Evolutionary conservation across 2,113 vertebrate species (phyloP).

Genomic region (Leuciscus idus): DNA sequence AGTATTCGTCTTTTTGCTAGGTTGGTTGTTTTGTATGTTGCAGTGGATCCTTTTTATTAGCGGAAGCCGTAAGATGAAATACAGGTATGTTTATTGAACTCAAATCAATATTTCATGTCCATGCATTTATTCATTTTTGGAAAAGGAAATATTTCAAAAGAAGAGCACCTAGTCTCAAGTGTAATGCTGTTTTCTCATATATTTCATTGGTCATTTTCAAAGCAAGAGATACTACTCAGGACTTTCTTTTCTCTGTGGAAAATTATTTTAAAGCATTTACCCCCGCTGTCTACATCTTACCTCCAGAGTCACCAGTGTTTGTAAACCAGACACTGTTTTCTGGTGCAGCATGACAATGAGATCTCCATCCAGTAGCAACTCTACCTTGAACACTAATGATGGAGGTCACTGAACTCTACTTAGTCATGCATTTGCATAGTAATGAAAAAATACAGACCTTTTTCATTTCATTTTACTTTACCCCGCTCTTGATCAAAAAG

Average conservation of each 20-base stretch:
- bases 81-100: background rate
- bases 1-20: background rate
- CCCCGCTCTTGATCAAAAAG: conserved; percentile 24
- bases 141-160: background rate
- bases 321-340: background rate
- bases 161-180: background rate
- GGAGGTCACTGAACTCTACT: conserved; percentile 42
- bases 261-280: background rate
- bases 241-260: background rate
- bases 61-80: background rate
- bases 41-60: background rate
- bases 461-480: conserved; percentile 23
- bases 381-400: conserved; percentile 16
- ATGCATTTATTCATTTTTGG: background rate
- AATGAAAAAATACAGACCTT: conserved; percentile 26
- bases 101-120: background rate
- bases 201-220: background rate
- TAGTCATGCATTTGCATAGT: conserved; percentile 26
- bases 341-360: conserved; percentile 37
- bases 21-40: background rate
- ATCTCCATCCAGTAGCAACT: conserved; percentile 23
- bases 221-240: background rate
- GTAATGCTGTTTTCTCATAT: background rate
- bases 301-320: conserved; percentile 7
- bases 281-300: background rate